Evolutionary conservation across 1,140 invertebrate species (phyloP).

Genomic region (Rhizoglyphus robini): DNA sequence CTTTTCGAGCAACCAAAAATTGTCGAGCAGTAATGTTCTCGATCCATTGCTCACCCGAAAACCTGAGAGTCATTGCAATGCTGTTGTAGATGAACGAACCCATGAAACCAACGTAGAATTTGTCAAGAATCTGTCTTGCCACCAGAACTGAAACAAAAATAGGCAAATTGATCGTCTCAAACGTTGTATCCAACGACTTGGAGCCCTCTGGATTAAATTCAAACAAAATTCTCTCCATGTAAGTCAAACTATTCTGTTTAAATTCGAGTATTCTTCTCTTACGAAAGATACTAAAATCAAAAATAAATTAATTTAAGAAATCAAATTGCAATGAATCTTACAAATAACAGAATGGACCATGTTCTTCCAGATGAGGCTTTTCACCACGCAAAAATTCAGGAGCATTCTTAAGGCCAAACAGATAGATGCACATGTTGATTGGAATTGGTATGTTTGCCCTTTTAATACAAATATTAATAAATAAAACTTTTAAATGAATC

Average conservation of each 20-base stretch:
- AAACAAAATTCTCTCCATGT: background rate
- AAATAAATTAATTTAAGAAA: conserved; percentile 3
- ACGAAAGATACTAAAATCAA: background rate
- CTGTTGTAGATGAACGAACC: conserved; percentile 13
- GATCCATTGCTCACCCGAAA: background rate
- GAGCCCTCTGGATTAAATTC: conserved; percentile 7
- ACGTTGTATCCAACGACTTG: background rate
- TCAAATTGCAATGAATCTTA: background rate
- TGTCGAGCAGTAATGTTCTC: background rate
- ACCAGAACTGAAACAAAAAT: conserved; percentile 15
- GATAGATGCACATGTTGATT: conserved; percentile 13
- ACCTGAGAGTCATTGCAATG: background rate
- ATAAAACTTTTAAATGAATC: background rate
- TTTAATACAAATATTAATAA: background rate
- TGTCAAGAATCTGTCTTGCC: background rate
- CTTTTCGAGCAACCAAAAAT: background rate
- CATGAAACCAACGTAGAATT: conserved; percentile 15
- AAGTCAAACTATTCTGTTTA: conserved; percentile 1
- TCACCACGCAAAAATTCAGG: background rate
- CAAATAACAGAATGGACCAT: conserved; percentile 16
- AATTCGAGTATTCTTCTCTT: background rate
- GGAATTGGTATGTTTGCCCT: conserved; percentile 12
- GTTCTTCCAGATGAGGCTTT: conserved; percentile 6
- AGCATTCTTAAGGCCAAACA: conserved; percentile 13
- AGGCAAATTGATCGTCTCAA: conserved; percentile 14